phyloP scores from a whole-genome alignment of 2,797 vertebrate species.

The Acipenser ruthenus region DNA sequence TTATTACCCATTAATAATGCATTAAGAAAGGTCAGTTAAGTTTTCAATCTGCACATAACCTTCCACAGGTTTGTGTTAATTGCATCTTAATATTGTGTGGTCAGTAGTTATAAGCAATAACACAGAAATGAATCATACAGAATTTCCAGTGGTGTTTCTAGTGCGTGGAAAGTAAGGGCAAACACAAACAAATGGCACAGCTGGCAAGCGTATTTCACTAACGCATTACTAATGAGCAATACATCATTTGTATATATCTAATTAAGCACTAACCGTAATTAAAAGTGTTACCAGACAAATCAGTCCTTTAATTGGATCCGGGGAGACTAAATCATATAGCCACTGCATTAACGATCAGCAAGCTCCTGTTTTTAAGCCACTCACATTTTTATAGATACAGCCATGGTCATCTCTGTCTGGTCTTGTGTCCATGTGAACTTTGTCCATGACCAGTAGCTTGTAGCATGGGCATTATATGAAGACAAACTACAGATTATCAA shows the following conservation, averaged over 20 bases:
- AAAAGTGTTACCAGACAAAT: background rate
- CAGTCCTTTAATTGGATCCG: background rate
- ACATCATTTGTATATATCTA: conserved; percentile 30
- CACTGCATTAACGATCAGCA: background rate
- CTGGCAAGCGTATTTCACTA: conserved; percentile 1
- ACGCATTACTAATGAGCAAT: conserved; percentile 46
- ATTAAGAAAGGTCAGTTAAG: conserved; percentile 17
- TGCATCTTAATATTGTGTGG: too few species aligned
- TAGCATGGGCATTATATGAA: too few species aligned
- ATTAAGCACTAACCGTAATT: conserved; percentile 11
- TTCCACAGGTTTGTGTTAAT: too few species aligned
- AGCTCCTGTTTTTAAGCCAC: background rate
- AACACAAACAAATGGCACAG: background rate
- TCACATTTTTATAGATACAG: background rate
- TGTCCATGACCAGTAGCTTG: too few species aligned
- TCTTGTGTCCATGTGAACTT: background rate
- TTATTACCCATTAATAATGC: conserved; percentile 22
- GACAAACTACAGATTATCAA: too few species aligned
- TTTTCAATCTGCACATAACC: background rate
- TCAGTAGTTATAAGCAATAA: background rate
- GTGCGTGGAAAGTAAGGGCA: background rate
- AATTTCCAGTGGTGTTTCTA: background rate
- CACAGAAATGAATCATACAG: conserved; percentile 4
- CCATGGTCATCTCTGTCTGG: background rate
- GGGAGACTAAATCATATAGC: background rate